phyloP scores from a whole-genome alignment of 2,797 vertebrate species.

The Arnoldichthys spilopterus region DNA sequence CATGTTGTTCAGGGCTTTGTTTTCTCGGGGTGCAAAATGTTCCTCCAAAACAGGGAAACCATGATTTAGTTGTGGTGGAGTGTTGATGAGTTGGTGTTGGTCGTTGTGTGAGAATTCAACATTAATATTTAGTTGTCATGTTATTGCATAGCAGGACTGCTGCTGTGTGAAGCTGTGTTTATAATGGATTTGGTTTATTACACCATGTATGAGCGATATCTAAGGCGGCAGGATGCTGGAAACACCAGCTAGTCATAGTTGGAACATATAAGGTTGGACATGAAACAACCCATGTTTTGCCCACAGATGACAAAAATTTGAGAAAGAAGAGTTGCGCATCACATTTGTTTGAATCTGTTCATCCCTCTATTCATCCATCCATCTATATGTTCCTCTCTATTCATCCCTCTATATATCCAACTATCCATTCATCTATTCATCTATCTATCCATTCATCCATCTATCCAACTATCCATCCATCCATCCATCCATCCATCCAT shows the following conservation, averaged over 20 bases:
- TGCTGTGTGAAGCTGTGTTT: no score
- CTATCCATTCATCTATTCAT: no score
- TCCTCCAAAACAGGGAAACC: neutral
- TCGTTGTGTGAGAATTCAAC: neutral
- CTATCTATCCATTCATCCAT: no score
- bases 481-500: no score
- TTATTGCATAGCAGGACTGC: no score
- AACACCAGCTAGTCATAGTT: neutral
- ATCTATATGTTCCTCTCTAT: neutral
- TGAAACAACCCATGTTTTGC: neutral
- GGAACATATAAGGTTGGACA: neutral
- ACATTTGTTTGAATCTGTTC: no score
- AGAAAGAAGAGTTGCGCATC: no score
- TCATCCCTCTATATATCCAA: neutral
- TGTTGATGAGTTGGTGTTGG: neutral
- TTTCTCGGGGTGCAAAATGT: neutral
- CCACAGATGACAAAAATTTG: no score
- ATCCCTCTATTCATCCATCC: no score
- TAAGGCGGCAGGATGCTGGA: neutral
- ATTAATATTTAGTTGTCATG: neutral
- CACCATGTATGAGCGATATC: neutral
- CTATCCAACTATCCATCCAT: no score
- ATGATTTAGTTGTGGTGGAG: neutral
- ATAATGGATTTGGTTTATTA: neutral
- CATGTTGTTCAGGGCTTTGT: constrained; percentile 1